Evolutionary conservation across 1,140 invertebrate species (phyloP).

Genomic region (Caenorhabditis elegans): WBcel235 BX284603.4:7584001-7584500

Average conservation of each 20-base stretch:
- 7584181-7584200: conserved; percentile 13
- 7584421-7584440: neutral
- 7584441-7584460: neutral
- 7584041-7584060: neutral
- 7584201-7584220: neutral
- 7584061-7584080: neutral
- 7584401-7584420: no score
- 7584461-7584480: neutral
- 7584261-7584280: no score
- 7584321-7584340: no score
- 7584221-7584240: neutral
- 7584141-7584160: no score
- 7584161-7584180: no score
- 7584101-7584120: neutral
- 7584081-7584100: neutral
- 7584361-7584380: no score
- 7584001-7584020: no score
- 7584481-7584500: neutral
- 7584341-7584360: no score
- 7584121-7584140: neutral
- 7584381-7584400: no score
- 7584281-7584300: no score
- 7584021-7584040: neutral
- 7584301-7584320: no score
- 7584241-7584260: neutral